Evolutionary conservation across 2,797 vertebrate genomes (phyloP).

Genomic region (Halcyon smyrnensis): DNA sequence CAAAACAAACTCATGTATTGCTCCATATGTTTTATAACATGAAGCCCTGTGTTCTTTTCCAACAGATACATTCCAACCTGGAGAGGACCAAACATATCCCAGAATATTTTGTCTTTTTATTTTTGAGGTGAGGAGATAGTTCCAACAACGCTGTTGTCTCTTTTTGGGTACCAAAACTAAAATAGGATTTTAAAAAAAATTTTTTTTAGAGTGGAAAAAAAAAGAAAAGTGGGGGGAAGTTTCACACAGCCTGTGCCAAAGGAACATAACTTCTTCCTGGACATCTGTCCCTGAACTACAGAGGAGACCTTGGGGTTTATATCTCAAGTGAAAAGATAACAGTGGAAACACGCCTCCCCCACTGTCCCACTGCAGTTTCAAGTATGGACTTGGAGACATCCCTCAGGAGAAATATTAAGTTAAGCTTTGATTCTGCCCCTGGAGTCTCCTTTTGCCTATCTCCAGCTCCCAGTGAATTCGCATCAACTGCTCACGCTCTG

Average conservation of each 20-base stretch:
- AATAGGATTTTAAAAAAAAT: neutral
- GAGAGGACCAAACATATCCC: neutral
- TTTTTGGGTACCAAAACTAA: neutral
- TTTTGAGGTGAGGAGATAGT: neutral
- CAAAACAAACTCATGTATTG: neutral
- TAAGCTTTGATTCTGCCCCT: neutral
- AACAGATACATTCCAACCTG: neutral
- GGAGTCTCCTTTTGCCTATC: neutral
- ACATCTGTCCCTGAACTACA: slow-evolving; percentile 50
- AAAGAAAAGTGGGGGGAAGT: neutral
- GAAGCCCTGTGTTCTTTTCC: neutral
- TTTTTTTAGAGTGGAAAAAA: too few relatives aligned
- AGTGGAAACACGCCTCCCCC: neutral
- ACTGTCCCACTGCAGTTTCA: neutral
- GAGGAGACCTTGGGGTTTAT: slow-evolving; percentile 40
- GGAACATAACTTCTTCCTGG: slow-evolving; percentile 14
- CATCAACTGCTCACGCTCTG: neutral
- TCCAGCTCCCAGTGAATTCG: neutral
- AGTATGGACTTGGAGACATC: neutral
- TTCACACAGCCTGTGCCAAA: neutral
- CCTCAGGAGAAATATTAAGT: neutral
- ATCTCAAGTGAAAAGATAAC: slow-evolving; percentile 34
- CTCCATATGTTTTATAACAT: neutral
- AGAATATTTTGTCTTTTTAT: neutral
- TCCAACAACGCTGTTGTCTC: neutral